Base-by-base conservation (phyloP, 2,888 invertebrate genomes). In the Psylliodes chrysocephalus region DNA sequence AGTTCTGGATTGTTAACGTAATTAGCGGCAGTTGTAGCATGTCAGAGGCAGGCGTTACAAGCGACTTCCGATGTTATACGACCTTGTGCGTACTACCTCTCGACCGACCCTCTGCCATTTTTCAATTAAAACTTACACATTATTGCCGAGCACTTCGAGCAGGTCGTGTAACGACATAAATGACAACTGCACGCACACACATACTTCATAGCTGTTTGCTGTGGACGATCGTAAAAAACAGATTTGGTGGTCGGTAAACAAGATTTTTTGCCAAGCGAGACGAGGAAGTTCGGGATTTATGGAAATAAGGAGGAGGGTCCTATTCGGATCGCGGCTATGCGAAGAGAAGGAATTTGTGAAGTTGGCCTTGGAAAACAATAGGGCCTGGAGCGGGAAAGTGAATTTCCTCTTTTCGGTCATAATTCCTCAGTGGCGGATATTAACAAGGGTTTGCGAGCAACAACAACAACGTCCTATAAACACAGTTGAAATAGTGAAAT, bases 21-120 rank as follows among this genome's bases (percentile, higher is more conserved):
- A 75, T 76, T 75, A 75, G 75, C 71, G 70, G 71, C 67, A 69
- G 74, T 71, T 73, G 73, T 74, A 69, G 71, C 70, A 71, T 77
- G 77, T 77, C 75, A 74, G 70, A 70, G 73, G 72, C 77, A 77
- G 77, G 73, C 75, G 75, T 73, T 75, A 77, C 75, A 75, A 72
- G 74, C 72, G 71, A 75, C 75, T 76, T 74, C 72, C 73, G 72
- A 73, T 77, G 77, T 75, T 75, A 74, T 73, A 73, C 71, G 71
- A 66, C 69, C 66, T 64, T 68, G 69, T 70, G 70, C 69, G 64
- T 66, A 64, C 64, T 47, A 47, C 19, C 68, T 52, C 59, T 8
- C 17, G 47, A 35, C 63, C 63, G 47, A 35, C 56, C 56, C 56
- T 19, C 30, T 6, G 25, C 25, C 38, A 65, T 67, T 69, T 69